Conservation (phyloP, 2,888 invertebrate genomes). For the Apamea monoglypha region DNA sequence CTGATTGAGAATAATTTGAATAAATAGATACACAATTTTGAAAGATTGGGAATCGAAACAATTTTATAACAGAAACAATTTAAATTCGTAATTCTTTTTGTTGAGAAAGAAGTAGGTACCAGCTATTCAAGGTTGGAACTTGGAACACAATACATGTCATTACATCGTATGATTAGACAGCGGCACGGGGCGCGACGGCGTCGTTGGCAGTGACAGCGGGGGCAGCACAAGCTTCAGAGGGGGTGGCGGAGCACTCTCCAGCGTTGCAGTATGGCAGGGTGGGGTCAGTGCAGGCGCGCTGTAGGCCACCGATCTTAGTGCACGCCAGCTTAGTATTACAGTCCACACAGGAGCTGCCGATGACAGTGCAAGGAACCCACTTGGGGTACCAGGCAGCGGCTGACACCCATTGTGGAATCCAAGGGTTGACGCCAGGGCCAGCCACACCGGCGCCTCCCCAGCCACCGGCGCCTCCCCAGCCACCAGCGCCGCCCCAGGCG, state of each 20-base stretch:
- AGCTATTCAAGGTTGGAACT: constrained; percentile 28
- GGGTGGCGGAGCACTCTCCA: constrained; percentile 87
- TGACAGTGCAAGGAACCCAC: constrained; percentile 81
- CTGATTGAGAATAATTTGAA: not conserved
- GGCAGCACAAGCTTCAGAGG: constrained; percentile 77
- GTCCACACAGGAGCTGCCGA: constrained; percentile 81
- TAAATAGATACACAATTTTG: constrained; percentile 21
- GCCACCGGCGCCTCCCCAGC: constrained; percentile 25
- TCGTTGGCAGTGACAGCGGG: constrained; percentile 55
- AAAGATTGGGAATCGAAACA: constrained; percentile 2
- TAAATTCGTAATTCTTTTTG: constrained; percentile 9
- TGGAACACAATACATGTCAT: constrained; percentile 1
- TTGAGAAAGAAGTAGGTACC: constrained; percentile 46
- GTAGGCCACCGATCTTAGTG: constrained; percentile 83
- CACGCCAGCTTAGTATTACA: constrained; percentile 83
- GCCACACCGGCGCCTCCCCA: constrained; percentile 52
- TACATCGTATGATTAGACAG: constrained; percentile 47
- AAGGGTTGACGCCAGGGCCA: constrained; percentile 76
- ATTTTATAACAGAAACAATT: not conserved
- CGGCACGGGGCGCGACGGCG: constrained; percentile 25
- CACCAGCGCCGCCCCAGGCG: constrained; percentile 59
- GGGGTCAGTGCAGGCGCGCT: constrained; percentile 82
- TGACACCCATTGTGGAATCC: constrained; percentile 85
- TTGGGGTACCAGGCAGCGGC: constrained; percentile 83
- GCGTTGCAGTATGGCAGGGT: constrained; percentile 85